A percentile compares a stretch with the other conserved stretches of the same genome.
Evolutionary conservation across 2,888 invertebrate species (phyloP).

Genomic region (Auanema sp.): DNA sequence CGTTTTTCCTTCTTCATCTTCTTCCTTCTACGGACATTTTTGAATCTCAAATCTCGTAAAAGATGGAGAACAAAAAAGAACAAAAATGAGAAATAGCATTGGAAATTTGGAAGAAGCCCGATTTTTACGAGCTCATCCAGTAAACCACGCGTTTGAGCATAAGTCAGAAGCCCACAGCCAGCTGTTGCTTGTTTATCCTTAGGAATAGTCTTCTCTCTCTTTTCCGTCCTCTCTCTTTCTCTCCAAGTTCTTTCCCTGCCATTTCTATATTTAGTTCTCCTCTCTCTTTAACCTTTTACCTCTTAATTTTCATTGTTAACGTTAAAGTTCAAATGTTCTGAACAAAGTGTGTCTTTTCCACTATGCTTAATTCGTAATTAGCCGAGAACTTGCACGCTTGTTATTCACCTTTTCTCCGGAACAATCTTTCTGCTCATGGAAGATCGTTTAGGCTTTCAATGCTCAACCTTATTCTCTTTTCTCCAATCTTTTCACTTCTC

Average conservation of each 20-base stretch:
- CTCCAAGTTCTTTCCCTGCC: not conserved
- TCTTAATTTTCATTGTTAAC: not conserved
- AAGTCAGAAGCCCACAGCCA: not conserved
- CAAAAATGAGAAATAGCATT: not conserved
- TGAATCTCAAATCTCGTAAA: too few species aligned
- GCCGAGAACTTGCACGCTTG: not conserved
- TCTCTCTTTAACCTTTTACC: not conserved
- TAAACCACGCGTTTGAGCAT: not conserved
- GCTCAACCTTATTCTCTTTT: not conserved
- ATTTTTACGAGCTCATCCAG: not conserved
- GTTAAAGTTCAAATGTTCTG: not conserved
- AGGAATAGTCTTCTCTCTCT: constrained; percentile 1
- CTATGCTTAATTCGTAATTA: too few species aligned
- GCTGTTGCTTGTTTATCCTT: not conserved
- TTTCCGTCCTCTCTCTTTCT: not conserved
- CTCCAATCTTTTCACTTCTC: not conserved
- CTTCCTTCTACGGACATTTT: constrained; percentile 3
- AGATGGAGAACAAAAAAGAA: not conserved
- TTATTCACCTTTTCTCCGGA: not conserved
- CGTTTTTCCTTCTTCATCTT: constrained; percentile 2
- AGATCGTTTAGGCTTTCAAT: not conserved
- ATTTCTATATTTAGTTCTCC: not conserved
- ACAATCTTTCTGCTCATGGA: not conserved
- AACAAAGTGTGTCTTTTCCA: not conserved
- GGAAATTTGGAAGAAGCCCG: not conserved